phyloP scores from a whole-genome alignment of 2,113 vertebrate species.

The Eulemur rufifrons region DNA sequence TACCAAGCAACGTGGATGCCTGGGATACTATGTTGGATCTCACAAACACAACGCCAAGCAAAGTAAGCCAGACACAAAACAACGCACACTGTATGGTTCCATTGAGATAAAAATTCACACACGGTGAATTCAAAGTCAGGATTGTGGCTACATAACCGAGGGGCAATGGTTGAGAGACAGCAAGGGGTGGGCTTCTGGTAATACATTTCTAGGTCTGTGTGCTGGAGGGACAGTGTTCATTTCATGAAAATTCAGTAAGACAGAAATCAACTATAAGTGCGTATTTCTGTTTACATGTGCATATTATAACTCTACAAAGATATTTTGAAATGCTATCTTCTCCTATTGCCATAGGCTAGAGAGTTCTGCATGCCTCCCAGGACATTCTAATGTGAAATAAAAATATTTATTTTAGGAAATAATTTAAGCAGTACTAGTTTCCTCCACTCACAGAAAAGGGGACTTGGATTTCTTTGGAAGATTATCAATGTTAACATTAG shows the following conservation, averaged over 20 bases:
- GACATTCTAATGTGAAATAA: not conserved
- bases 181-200: not conserved
- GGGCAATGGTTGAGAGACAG: not conserved
- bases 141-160: not conserved
- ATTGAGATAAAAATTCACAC: not conserved
- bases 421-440: not conserved
- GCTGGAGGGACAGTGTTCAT: not conserved
- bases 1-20: not conserved
- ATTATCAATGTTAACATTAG: not conserved
- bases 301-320: not conserved
- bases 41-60: not conserved
- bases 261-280: not conserved
- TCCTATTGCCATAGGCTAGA: not conserved
- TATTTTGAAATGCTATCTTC: not conserved
- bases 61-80: not conserved
- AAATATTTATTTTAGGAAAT: not conserved
- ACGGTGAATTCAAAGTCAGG: not conserved
- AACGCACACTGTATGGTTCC: accelerated
- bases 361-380: not conserved
- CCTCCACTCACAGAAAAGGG: not conserved
- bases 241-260: not conserved
- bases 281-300: not conserved
- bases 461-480: not conserved
- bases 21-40: not conserved
- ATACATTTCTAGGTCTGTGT: not conserved